These are phyloP conservation scores for Craniophora ligustri DNA, from an alignment of 2,888 invertebrate species.

Conservation along the genomic window DNA sequence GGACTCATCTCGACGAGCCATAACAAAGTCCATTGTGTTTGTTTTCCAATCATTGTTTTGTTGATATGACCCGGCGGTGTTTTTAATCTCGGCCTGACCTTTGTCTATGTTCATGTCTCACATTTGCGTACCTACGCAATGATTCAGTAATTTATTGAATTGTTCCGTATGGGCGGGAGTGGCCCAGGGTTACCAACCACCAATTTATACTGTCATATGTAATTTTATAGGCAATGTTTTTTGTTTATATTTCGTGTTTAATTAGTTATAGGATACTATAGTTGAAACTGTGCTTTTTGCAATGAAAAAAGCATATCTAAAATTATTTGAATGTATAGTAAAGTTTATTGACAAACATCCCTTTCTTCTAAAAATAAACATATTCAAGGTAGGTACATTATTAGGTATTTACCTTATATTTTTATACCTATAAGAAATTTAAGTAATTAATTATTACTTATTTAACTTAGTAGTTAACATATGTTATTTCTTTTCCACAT, in stretches of 20 bases:
- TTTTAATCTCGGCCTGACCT: slow-evolving; percentile 69
- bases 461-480: no score
- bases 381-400: no score
- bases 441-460: no score
- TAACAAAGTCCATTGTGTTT: slow-evolving; percentile 65
- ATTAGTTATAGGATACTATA: no score
- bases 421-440: no score
- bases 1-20: slow-evolving; percentile 54
- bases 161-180: slow-evolving; percentile 38
- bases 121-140: slow-evolving; percentile 61
- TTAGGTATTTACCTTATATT: no score
- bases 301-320: no score
- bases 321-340: no score
- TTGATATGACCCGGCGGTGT: slow-evolving; percentile 58
- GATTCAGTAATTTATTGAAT: slow-evolving; percentile 61
- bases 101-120: slow-evolving; percentile 62
- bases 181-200: slow-evolving; percentile 41
- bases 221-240: background rate
- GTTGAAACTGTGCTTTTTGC: no score
- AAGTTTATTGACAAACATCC: no score
- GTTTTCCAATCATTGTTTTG: slow-evolving; percentile 64
- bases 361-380: no score
- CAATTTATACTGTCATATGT: slow-evolving; percentile 1
- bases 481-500: no score
- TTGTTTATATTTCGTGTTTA: background rate